phyloP scores from a whole-genome alignment of 1,140 invertebrate species.

The Drosophila sproati region DNA sequence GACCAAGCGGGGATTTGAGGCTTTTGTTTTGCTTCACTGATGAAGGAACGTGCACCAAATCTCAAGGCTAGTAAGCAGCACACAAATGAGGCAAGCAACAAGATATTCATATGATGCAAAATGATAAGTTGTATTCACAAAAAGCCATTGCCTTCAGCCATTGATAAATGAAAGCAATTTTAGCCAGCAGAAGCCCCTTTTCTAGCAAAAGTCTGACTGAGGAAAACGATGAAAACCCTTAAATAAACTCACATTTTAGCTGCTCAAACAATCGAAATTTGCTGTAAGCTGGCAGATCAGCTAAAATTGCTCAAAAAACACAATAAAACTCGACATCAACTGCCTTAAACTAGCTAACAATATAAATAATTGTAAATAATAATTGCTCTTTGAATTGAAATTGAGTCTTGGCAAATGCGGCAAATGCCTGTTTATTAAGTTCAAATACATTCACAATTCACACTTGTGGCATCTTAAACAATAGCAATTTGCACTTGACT shows the following conservation, averaged over 20 bases:
- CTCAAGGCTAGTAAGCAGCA: constrained; percentile 46
- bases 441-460: constrained; percentile 24
- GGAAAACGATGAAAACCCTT: too few species aligned
- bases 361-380: too few species aligned
- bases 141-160: too few species aligned
- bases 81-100: not conserved
- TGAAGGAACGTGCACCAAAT: constrained; percentile 52
- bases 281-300: not conserved
- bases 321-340: not conserved
- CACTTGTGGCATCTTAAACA: constrained; percentile 15
- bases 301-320: not conserved
- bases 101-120: not conserved
- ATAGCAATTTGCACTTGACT: constrained; percentile 38
- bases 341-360: not conserved
- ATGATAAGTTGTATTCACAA: too few species aligned
- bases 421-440: not conserved
- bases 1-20: constrained; percentile 54
- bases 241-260: too few species aligned
- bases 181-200: too few species aligned
- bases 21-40: constrained; percentile 47
- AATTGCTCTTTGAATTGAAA: not conserved
- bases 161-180: too few species aligned
- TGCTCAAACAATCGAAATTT: constrained; percentile 1
- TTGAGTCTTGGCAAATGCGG: not conserved
- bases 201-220: too few species aligned